Percentiles rank a stretch among this genome's conserved stretches.
phyloP scores from a whole-genome alignment of 2,888 invertebrate species.

The Sminthurinus aureus region DNA sequence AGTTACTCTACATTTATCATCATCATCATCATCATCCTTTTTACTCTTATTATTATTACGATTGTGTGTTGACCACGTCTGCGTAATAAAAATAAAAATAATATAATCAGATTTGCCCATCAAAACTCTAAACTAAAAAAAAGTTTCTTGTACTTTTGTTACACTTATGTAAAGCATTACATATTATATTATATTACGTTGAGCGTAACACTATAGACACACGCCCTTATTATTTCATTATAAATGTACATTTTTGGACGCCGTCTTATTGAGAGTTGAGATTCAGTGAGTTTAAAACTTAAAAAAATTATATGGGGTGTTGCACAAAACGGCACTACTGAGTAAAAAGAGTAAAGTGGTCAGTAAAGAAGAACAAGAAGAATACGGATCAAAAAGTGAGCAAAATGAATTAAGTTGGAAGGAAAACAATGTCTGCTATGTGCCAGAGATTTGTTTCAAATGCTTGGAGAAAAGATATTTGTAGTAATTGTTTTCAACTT shows the following conservation, averaged over 20 bases:
- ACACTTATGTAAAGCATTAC: neutral
- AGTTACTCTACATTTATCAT: too few species aligned
- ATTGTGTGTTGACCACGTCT: too few species aligned
- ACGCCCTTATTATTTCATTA: neutral
- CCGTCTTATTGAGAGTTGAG: neutral
- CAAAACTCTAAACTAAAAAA: too few species aligned
- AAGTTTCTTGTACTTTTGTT: neutral
- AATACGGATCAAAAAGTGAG: neutral
- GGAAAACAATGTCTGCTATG: conserved; percentile 60
- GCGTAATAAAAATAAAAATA: neutral
- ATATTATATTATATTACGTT: neutral
- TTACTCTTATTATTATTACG: neutral
- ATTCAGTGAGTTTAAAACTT: neutral
- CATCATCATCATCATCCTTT: neutral
- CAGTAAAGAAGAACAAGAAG: neutral
- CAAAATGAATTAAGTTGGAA: conserved; percentile 22
- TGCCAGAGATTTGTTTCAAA: conserved; percentile 63
- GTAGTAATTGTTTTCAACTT: conserved; percentile 63
- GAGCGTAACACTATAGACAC: neutral
- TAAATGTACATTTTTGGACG: neutral
- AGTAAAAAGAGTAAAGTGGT: conserved; percentile 11
- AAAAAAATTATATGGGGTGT: neutral
- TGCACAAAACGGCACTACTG: conserved; percentile 6
- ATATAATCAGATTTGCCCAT: conserved; percentile 4
- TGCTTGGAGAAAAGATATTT: conserved; percentile 63